Evolutionary conservation across 2,113 vertebrate genomes (phyloP), one percentile per base, ranked within the genome.

Genomic region (Lethenteron reissneri): DNA sequence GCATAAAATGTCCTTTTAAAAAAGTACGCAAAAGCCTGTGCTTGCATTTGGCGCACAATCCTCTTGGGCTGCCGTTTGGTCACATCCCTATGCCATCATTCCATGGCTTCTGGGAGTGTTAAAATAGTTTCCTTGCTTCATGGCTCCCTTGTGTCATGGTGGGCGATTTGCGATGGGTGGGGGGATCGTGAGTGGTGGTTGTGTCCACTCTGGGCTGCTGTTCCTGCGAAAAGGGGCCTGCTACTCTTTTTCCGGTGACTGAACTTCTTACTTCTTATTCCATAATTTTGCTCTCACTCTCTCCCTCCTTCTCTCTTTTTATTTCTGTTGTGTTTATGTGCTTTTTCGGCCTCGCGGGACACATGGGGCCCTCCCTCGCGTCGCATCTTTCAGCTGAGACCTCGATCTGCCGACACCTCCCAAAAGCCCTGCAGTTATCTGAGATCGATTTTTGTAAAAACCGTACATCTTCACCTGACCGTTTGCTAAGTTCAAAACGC

Each of bases 391-490:
- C 9, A 68, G 64, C 64, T 10, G 64, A 68, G 64, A 68, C 64
- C 64, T 68, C 25, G 25, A 68, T 68, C 64, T n/a, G 64, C 64
- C 64, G 25, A 68, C n/a, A 17, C n/a, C 25, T 68, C 64, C 64
- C 64, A n/a, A 68, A 68, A 25, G n/a, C 64, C 11, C n/a, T n/a
- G 64, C 25, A 17, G 64, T 25, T 68, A 25, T 68, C 25, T n/a
- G 64, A 68, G 64, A 68, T 68, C 64, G 64, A 68, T 68, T 68
- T n/a, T 68, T 41, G 41, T 68, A 68, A 68, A 68, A 68, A 68
- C 64, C 25, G 64, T 25, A 68, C 64, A 17, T 68, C 64, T 68
- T 68, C n/a, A 25, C 64, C 25, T 25, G n/a, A 68, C n/a, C 64
- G 64, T 68, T 68, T 68, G 64, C 25, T 17, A 68, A 68, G 64